Evolutionary conservation across 2,113 vertebrate genomes (phyloP).

Genomic region (Boleophthalmus pectinirostris): DNA sequence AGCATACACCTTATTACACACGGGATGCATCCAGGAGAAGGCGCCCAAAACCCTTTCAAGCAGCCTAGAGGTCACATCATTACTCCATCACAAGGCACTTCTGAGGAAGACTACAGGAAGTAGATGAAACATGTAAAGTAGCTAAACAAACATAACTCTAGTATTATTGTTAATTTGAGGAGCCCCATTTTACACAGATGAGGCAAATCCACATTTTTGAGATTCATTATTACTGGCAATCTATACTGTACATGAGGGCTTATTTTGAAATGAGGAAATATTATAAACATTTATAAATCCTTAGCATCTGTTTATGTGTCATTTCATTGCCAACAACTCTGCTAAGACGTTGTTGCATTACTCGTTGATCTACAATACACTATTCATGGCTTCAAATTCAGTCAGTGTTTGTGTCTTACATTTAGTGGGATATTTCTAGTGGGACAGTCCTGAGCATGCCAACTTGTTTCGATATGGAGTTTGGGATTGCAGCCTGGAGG

Average conservation of each 20-base stretch:
- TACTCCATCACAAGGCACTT: too few species aligned
- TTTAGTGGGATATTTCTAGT: conserved; percentile 12
- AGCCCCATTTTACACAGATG: too few species aligned
- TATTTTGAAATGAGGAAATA: neutral
- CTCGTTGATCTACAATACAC: too few species aligned
- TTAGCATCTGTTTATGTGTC: neutral
- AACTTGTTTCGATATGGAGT: conserved; percentile 24
- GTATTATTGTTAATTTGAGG: too few species aligned
- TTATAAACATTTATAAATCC: neutral
- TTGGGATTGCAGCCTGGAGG: conserved; percentile 11
- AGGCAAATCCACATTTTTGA: too few species aligned
- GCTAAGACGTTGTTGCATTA: neutral
- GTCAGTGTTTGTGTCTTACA: neutral
- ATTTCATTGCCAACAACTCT: neutral
- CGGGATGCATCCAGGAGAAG: too few species aligned
- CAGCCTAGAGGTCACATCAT: too few species aligned
- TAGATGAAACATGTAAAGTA: too few species aligned
- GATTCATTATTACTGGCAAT: neutral
- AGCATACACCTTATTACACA: too few species aligned
- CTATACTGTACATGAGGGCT: neutral
- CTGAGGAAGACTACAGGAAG: too few species aligned
- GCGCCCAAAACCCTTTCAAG: too few species aligned
- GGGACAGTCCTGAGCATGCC: conserved; percentile 1
- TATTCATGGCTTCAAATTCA: neutral
- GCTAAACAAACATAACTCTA: too few species aligned